phyloP scores from a whole-genome alignment of 2,113 vertebrate species.

The Pyxicephalus adspersus region DNA sequence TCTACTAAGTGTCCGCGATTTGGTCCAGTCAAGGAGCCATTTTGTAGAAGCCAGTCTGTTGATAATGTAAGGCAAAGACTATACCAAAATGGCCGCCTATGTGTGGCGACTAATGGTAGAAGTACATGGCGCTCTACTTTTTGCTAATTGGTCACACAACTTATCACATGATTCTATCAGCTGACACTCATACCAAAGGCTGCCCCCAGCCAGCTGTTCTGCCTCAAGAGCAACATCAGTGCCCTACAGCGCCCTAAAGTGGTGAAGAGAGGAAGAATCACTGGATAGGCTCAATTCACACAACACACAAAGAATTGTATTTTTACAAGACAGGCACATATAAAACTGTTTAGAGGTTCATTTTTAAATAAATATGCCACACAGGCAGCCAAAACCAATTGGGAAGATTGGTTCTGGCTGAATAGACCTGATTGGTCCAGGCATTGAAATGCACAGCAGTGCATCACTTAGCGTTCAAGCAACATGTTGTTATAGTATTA shows the following conservation, averaged over 20 bases:
- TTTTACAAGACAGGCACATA: no score
- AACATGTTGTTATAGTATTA: no score
- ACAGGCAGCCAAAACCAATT: no score
- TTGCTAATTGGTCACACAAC: neutral
- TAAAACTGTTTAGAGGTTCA: no score
- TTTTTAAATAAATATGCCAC: no score
- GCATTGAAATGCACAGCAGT: no score
- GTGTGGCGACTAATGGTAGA: neutral
- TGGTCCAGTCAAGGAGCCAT: constrained; percentile 9
- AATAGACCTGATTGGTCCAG: no score
- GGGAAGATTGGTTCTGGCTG: no score
- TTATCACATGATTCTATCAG: constrained; percentile 47
- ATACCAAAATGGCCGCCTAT: neutral
- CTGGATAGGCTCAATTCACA: neutral
- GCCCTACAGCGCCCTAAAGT: neutral
- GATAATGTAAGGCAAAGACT: neutral
- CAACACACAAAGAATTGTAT: neutral
- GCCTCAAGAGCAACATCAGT: neutral
- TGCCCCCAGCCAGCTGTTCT: neutral
- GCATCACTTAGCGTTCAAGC: no score
- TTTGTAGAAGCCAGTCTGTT: neutral
- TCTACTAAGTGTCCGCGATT: neutral
- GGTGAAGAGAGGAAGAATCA: neutral
- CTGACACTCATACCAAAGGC: constrained; percentile 20
- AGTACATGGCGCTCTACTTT: neutral